phyloP scores from a whole-genome alignment of 2,797 vertebrate genomes.

The Neosalanx taihuensis region DNA sequence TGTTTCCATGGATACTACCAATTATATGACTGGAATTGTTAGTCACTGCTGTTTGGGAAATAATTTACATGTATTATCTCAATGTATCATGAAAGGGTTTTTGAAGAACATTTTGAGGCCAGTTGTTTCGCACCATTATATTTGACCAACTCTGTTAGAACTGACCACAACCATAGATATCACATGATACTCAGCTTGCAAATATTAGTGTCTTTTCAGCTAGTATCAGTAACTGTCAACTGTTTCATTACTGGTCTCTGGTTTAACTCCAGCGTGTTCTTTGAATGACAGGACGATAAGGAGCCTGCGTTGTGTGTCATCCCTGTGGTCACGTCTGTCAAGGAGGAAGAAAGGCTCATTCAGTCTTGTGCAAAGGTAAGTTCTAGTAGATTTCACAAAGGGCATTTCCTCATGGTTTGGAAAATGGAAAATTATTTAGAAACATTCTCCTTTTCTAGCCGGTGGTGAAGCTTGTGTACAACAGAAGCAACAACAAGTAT shows the following conservation, averaged over 20 bases:
- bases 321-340: constrained; percentile 89
- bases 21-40: not conserved
- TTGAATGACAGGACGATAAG: constrained; percentile 78
- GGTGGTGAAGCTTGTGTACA: constrained; percentile 92
- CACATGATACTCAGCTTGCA: too few species aligned
- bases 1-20: constrained; percentile 44
- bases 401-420: not conserved
- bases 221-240: not conserved
- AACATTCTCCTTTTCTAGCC: constrained; percentile 70
- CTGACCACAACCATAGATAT: too few species aligned
- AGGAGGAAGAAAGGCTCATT: constrained; percentile 89
- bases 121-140: too few species aligned
- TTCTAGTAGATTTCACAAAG: not conserved
- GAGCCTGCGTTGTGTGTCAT: constrained; percentile 88
- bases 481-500: constrained; percentile 96
- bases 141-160: too few species aligned
- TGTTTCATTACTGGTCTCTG: not conserved
- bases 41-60: not conserved
- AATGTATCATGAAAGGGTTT: not conserved
- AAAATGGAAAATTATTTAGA: not conserved
- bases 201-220: too few species aligned
- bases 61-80: too few species aligned
- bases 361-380: constrained; percentile 86
- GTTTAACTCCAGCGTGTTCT: constrained; percentile 11
- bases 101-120: too few species aligned